phyloP scores from a whole-genome alignment of 92 coral and sea anemone species.

The Parazoanthus swiftii region DNA sequence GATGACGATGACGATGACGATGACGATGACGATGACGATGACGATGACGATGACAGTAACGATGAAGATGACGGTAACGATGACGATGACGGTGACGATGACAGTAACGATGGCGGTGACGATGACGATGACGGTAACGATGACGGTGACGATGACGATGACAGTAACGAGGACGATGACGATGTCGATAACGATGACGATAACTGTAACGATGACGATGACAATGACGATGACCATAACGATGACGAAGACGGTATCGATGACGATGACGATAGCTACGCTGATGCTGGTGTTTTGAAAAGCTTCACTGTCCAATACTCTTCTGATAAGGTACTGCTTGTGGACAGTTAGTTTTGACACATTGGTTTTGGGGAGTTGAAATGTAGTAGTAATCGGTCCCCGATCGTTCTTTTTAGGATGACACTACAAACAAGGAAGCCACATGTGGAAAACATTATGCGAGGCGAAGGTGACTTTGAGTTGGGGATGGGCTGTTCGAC shows the following conservation, averaged over 20 bases:
- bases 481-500: constrained; percentile 54
- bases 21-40: not conserved
- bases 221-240: too few relatives aligned
- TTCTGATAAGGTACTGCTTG: too few relatives aligned
- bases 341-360: too few relatives aligned
- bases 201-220: not conserved
- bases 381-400: not conserved
- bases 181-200: not conserved
- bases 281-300: too few relatives aligned
- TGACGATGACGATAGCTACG: not conserved
- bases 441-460: constrained; percentile 38
- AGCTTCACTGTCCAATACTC: too few relatives aligned
- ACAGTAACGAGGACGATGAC: too few relatives aligned
- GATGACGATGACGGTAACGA: not conserved
- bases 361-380: too few relatives aligned
- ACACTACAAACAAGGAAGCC: constrained; percentile 29
- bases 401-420: not conserved
- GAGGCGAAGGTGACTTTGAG: constrained; percentile 50
- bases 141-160: not conserved
- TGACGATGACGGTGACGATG: not conserved
- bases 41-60: too few relatives aligned
- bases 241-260: not conserved
- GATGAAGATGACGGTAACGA: not conserved
- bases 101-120: not conserved
- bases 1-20: not conserved